Evolutionary conservation across 2,888 invertebrate genomes (phyloP), one percentile per base, ranked within the genome.

Genomic region (Phortica okadai): DNA sequence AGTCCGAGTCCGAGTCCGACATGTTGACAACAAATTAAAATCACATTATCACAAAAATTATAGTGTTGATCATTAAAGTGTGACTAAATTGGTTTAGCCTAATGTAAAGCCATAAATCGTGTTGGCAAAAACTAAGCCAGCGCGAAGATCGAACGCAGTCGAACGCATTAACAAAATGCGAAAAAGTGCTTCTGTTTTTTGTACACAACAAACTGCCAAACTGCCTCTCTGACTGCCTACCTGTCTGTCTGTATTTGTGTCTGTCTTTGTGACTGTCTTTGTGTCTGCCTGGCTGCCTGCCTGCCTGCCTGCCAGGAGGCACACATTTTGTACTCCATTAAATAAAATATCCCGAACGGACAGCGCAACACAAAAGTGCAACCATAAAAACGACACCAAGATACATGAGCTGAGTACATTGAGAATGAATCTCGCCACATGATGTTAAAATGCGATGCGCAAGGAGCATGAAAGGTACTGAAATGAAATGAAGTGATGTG

Each of bases 41-140:
- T 45, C 59, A 42, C 70, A 74, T 70, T 75, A 75, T 75, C 69
- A 58, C 59, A 62, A 50, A 75, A 76, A 81, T 83, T 84, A 83
- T 85, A 84, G 81, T 85, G 82, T 82, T 82, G 88, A 87, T 85
- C 84, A 87, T 87, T 85, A 89, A 90, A 89, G 90, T 90, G 90
- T 90, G 89, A 89, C 90, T 89, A 89, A 90, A 89, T 88, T 88
- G 90, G 90, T 89, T 90, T 89, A 90, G 89, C 87, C 89, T 90
- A 90, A 89, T 90, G 89, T 89, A 89, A 89, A 88, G 84, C 85
- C 88, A 89, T 89, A 89, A 90, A 89, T 89, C 64, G 62, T 58
- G 41, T 25, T 41, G 33, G 73, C 73, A 50, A 73, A 80, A 64
- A 70, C 25, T 33, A 74, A 54, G 14, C 45, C 69, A 62, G 44